phyloP scores from a whole-genome alignment of 2,888 invertebrate genomes.

The Zaprionus lineosus region DNA sequence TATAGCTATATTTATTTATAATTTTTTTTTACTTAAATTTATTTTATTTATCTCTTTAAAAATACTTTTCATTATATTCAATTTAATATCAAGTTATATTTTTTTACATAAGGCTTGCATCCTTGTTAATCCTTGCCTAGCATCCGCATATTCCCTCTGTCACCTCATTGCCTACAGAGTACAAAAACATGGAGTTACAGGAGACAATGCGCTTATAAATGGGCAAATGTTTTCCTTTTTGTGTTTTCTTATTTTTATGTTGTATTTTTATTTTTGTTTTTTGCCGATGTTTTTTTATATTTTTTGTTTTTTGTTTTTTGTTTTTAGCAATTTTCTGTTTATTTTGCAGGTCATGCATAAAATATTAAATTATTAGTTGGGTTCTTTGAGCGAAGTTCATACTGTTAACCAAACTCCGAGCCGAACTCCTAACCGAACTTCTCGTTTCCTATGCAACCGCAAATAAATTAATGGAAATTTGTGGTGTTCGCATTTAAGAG shows the following conservation, averaged over 20 bases:
- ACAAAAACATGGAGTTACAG: conserved; percentile 15
- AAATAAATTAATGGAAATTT: conserved; percentile 54
- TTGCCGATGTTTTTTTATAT: too few species aligned
- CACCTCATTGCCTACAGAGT: not conserved
- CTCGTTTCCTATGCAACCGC: conserved; percentile 35
- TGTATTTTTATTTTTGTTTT: too few species aligned
- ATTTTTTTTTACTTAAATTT: not conserved
- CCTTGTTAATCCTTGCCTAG: too few species aligned
- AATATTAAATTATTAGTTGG: conserved; percentile 76
- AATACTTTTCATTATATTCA: not conserved
- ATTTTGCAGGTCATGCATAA: conserved; percentile 77
- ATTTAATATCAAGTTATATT: not conserved
- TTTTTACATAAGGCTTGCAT: too few species aligned
- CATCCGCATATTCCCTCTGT: not conserved
- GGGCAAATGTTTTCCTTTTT: conserved; percentile 44
- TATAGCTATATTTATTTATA: too few species aligned
- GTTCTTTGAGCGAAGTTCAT: conserved; percentile 17
- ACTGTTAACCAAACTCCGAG: conserved; percentile 23
- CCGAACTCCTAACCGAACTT: too few species aligned
- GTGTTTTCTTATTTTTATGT: conserved; percentile 37
- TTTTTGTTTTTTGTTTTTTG: too few species aligned
- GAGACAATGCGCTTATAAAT: conserved; percentile 54
- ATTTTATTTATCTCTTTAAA: not conserved
- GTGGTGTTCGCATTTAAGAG: conserved; percentile 37
- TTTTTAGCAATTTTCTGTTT: conserved; percentile 68